Percentiles rank a stretch among this genome's conserved stretches.
phyloP scores from a whole-genome alignment of 2,113 vertebrate species.

The Ceuthmochares aereus region DNA sequence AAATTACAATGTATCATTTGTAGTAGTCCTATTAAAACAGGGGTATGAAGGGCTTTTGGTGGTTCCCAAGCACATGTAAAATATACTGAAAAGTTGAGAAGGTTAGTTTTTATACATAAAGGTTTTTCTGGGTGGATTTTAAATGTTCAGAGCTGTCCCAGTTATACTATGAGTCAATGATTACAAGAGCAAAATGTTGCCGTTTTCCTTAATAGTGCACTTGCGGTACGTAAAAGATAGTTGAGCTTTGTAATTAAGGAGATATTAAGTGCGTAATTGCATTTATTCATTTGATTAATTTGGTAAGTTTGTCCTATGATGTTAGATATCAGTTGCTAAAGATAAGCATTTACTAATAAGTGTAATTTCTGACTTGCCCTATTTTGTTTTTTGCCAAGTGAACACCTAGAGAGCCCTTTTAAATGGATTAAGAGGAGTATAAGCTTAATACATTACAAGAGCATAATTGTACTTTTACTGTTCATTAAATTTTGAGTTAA shows the following conservation, averaged over 20 bases:
- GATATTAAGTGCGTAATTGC: slow-evolving; percentile 52
- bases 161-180: neutral
- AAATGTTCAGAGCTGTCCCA: neutral
- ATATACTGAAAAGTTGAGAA: neutral
- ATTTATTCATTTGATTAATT: slow-evolving; percentile 61
- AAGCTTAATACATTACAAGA: slow-evolving; percentile 62
- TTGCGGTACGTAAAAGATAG: neutral
- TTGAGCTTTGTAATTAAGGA: slow-evolving; percentile 51
- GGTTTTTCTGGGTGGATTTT: neutral
- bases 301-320: slow-evolving; percentile 32
- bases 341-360: slow-evolving; percentile 63
- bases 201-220: neutral
- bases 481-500: slow-evolving; percentile 76
- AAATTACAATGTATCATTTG: neutral
- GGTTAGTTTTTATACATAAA: neutral
- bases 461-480: slow-evolving; percentile 75
- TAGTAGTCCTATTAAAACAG: neutral
- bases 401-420: slow-evolving; percentile 35
- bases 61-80: neutral
- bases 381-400: slow-evolving; percentile 7
- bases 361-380: slow-evolving; percentile 11
- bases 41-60: neutral
- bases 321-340: slow-evolving; percentile 53
- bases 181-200: neutral
- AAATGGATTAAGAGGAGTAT: slow-evolving; percentile 52